Evolutionary conservation across 2,888 invertebrate species (phyloP), one percentile per base, ranked within the genome.

Genomic region (Leptinotarsa rubiginosa): DNA sequence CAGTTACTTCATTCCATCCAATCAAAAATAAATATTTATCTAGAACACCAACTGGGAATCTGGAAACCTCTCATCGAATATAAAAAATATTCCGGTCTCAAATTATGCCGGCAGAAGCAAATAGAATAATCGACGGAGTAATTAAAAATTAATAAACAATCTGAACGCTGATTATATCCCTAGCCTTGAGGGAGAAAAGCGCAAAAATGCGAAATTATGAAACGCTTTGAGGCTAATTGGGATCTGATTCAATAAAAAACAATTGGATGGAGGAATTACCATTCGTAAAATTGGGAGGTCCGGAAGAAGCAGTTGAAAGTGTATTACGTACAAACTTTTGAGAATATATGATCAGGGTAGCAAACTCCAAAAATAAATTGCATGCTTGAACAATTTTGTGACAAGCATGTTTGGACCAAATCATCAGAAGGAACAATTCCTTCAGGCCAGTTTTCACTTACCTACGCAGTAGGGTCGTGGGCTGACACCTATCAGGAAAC

Each of bases 91-190:
- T 10, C 20, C 56, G 56, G 20, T 20, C 56, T 20, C 10, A 56
- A 56, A 20, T 18, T 20, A 56, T 20, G 20, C 18, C 56, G 12
- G 56, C 56, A 56, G 56, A 18, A 20, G 56, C 56, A 56, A 56
- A 56, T 56, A 18, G 12, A 56, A 56, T 56, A 56, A 56, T 56
- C 54, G 56, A 56, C 22, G 56, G 12, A 20, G 56, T 13, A 56
- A 56, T 56, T 56, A 56, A 56, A 56, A 56, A 56, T 56, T 56
- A 56, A 56, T 56, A 56, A 56, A 56, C 56, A 56, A 56, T 18
- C 56, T 20, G 56, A 20, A 56, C 18, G 56, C 12, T 56, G 20
- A 56, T 56, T 56, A 18, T 20, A 22, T 5, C 56, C 18, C 20
- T 12, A 56, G 12, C 13, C 56, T 56, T 1, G 1, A 20, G 56